Evolutionary conservation across 2,113 vertebrate genomes (phyloP).

Genomic region (Apodemus speciosus): DNA sequence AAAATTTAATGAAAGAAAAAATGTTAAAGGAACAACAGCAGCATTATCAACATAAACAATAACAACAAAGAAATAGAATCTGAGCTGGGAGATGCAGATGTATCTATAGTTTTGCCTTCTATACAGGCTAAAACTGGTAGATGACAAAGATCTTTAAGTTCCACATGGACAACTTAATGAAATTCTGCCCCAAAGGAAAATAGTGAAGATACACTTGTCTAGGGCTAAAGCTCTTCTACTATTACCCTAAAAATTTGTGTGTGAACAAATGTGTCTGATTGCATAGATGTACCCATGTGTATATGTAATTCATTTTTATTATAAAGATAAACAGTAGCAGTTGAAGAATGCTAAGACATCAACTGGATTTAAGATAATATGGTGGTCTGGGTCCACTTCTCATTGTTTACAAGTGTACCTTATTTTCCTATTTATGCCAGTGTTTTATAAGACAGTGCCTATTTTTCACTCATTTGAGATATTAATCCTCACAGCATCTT

Average conservation of each 20-base stretch:
- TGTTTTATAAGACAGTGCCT: not conserved
- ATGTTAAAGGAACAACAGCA: not conserved
- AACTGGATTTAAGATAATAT: slow-evolving; percentile 13
- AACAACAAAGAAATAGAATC: not conserved
- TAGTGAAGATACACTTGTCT: not conserved
- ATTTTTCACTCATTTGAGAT: not conserved
- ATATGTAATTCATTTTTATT: not conserved
- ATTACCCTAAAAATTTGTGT: not conserved
- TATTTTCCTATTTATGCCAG: not conserved
- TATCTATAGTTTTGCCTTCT: not conserved
- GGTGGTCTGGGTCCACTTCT: not conserved
- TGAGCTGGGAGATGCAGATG: not conserved
- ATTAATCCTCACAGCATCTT: not conserved
- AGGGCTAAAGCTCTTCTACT: not conserved
- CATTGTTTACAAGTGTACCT: not conserved
- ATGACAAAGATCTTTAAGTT: not conserved
- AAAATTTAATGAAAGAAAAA: not conserved
- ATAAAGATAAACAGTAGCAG: not conserved
- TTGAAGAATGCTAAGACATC: slow-evolving; percentile 13
- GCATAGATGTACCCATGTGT: not conserved
- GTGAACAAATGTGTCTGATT: not conserved
- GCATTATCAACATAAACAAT: not conserved
- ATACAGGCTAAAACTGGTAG: no score
- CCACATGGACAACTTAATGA: not conserved
- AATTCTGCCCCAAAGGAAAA: not conserved